A percentile compares a stretch with the other conserved stretches of the same genome.
Evolutionary conservation across 1,140 invertebrate genomes (phyloP).

Genomic region (Phenacoccus solenopsis): DNA sequence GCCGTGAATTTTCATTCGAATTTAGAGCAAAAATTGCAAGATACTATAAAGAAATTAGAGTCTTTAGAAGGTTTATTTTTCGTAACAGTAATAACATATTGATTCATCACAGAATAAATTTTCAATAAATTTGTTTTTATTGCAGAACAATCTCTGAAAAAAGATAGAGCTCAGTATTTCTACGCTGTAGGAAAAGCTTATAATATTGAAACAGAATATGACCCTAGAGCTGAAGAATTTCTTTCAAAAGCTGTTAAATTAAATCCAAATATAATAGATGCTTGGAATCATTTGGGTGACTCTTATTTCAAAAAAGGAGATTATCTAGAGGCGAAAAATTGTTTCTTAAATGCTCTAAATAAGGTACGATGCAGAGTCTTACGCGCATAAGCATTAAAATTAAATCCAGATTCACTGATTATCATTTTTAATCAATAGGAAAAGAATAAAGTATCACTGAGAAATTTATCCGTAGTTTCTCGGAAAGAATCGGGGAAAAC

Average conservation of each 20-base stretch:
- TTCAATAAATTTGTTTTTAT: conserved; percentile 27
- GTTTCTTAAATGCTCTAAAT: conserved; percentile 67
- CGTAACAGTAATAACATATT: conserved; percentile 15
- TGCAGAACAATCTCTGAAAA: conserved; percentile 34
- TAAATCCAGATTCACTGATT: background rate
- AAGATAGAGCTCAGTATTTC: conserved; percentile 50
- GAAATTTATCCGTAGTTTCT: conserved; percentile 72
- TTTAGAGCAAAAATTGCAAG: conserved; percentile 50
- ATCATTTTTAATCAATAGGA: conserved; percentile 37
- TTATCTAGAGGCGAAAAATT: conserved; percentile 65
- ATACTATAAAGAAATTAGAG: conserved; percentile 49
- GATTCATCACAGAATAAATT: conserved; percentile 19
- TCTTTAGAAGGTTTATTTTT: conserved; percentile 27
- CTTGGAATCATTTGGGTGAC: conserved; percentile 82
- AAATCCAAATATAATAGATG: conserved; percentile 63
- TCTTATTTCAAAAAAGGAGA: conserved; percentile 82
- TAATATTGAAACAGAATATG: conserved; percentile 57
- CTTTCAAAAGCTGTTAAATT: conserved; percentile 74
- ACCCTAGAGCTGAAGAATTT: conserved; percentile 52
- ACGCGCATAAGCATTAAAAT: background rate
- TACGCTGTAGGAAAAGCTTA: conserved; percentile 62
- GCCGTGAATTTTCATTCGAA: conserved; percentile 50
- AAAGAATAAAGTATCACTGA: conserved; percentile 62
- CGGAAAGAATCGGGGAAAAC: conserved; percentile 47
- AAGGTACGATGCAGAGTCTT: conserved; percentile 42